A percentile compares a stretch with the other conserved stretches of the same genome.
phyloP scores from a whole-genome alignment of 2,888 invertebrate species.

The Amorpha juglandis region DNA sequence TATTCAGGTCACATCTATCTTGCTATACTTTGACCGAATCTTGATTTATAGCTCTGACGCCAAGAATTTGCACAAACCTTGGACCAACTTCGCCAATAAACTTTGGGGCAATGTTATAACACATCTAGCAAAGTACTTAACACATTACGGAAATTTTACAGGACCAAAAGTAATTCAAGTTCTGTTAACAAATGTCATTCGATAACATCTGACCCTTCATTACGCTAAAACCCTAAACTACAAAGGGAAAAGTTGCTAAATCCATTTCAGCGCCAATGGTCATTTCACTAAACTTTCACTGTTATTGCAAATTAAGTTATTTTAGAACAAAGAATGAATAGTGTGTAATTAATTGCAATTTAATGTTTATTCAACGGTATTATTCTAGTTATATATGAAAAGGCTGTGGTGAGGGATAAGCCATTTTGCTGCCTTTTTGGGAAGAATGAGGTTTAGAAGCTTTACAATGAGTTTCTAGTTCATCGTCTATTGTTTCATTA shows the following conservation, averaged over 20 bases:
- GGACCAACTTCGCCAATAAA: not conserved
- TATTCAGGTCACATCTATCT: slow-evolving; percentile 8
- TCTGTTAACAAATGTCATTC: slow-evolving; percentile 46
- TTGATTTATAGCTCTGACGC: not conserved
- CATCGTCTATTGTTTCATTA: not conserved
- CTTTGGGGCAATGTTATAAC: not conserved
- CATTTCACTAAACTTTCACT: slow-evolving; percentile 45
- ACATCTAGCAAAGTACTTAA: slow-evolving; percentile 29
- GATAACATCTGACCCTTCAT: slow-evolving; percentile 47
- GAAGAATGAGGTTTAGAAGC: not conserved
- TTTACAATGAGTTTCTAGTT: slow-evolving; percentile 2
- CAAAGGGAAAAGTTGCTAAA: slow-evolving; percentile 45
- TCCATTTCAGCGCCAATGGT: slow-evolving; percentile 39
- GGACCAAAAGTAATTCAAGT: slow-evolving; percentile 42
- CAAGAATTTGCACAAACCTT: slow-evolving; percentile 1
- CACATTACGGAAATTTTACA: slow-evolving; percentile 34
- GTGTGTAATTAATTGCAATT: slow-evolving; percentile 13
- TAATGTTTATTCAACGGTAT: not conserved
- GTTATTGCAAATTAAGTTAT: slow-evolving; percentile 45
- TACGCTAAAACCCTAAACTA: slow-evolving; percentile 45
- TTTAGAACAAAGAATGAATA: slow-evolving; percentile 24
- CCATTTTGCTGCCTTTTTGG: slow-evolving; percentile 1
- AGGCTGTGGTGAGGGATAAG: not conserved
- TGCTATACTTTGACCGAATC: not conserved
- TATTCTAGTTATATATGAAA: not conserved